A percentile compares a stretch with the other conserved stretches of the same genome.
phyloP scores from a whole-genome alignment of 2,888 invertebrate genomes.

The Mythimna lalbum region DNA sequence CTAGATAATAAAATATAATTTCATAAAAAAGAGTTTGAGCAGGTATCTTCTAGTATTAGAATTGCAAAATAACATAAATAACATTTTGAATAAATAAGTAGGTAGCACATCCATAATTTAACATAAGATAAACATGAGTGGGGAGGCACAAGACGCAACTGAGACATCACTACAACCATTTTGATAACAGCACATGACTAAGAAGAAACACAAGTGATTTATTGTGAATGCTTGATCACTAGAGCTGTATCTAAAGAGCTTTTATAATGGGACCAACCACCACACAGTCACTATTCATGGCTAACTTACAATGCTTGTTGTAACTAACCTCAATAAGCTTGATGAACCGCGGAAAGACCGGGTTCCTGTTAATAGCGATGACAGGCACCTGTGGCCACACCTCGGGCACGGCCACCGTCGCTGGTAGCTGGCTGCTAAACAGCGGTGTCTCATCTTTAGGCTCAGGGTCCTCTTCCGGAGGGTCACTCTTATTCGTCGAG shows the following conservation, averaged over 20 bases:
- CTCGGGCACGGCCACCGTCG: slow-evolving; percentile 98
- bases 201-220: too few relatives aligned
- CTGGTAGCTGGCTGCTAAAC: slow-evolving; percentile 92
- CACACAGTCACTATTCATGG: not conserved
- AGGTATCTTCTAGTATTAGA: not conserved
- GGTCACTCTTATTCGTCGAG: slow-evolving; percentile 82
- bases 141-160: too few relatives aligned
- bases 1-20: not conserved
- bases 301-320: not conserved
- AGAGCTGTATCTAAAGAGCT: not conserved
- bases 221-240: too few relatives aligned
- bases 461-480: slow-evolving; percentile 81
- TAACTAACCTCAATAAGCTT: slow-evolving; percentile 97
- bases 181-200: too few relatives aligned
- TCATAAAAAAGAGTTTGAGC: not conserved
- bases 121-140: not conserved
- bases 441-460: slow-evolving; percentile 84
- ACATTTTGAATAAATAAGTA: not conserved
- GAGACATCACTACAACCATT: too few relatives aligned
- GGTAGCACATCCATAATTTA: not conserved
- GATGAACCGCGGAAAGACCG: slow-evolving; percentile 99
- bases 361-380: slow-evolving; percentile 97
- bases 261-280: not conserved
- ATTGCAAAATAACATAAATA: not conserved
- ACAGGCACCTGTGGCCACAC: slow-evolving; percentile 99